Percentiles rank a stretch among this genome's conserved stretches.
Evolutionary conservation across 1,140 invertebrate species (phyloP).

Genomic region (Pristionchus pacificus): DNA sequence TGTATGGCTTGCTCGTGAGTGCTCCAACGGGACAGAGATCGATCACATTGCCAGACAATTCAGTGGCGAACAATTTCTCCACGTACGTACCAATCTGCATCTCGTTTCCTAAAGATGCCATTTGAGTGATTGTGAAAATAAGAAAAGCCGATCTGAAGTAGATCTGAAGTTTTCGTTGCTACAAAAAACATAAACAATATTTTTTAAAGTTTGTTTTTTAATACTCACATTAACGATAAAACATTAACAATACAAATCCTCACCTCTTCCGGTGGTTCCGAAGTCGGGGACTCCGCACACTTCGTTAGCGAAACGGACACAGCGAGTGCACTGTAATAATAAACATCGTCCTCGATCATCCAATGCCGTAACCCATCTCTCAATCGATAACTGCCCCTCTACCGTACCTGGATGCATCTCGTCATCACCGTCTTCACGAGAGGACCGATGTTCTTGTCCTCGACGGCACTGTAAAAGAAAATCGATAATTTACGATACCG

Average conservation of each 20-base stretch:
- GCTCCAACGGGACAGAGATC: constrained; percentile 98
- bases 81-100: constrained; percentile 90
- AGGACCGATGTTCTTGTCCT: constrained; percentile 98
- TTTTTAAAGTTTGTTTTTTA: neutral
- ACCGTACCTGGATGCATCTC: constrained; percentile 95
- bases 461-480: constrained; percentile 72
- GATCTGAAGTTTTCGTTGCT: constrained; percentile 20
- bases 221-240: neutral
- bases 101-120: constrained; percentile 39
- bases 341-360: too few species aligned
- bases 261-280: constrained; percentile 63
- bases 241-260: neutral
- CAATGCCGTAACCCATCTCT: too few species aligned
- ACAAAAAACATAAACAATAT: constrained; percentile 10
- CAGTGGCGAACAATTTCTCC: constrained; percentile 92
- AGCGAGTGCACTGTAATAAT: constrained; percentile 97
- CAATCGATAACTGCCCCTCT: too few species aligned
- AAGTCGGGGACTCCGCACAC: constrained; percentile 86
- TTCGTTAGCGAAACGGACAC: constrained; percentile 71
- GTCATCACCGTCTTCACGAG: constrained; percentile 99
- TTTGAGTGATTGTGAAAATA: neutral
- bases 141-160: constrained; percentile 17
- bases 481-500: constrained; percentile 43
- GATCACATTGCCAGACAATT: constrained; percentile 96
- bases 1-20: constrained; percentile 90